phyloP scores from a whole-genome alignment of 2,113 vertebrate genomes.

The Heliornis fulica region DNA sequence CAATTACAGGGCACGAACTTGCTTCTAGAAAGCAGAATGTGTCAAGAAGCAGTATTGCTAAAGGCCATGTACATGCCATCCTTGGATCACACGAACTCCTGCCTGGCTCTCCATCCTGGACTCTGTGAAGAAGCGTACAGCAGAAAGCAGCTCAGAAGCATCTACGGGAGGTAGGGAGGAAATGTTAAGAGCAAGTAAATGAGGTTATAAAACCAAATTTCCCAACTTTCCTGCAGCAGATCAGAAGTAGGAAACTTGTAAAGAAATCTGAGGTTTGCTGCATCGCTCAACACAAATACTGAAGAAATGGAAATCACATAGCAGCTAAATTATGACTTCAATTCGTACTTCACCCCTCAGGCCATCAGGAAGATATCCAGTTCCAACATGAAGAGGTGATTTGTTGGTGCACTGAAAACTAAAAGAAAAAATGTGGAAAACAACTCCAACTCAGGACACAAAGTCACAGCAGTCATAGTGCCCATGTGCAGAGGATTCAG shows the following conservation, averaged over 20 bases:
- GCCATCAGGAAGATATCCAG: neutral
- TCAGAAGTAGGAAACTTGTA: neutral
- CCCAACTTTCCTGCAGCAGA: neutral
- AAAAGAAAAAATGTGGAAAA: neutral
- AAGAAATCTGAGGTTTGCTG: neutral
- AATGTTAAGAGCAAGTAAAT: neutral
- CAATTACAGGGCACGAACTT: neutral
- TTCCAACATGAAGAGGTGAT: neutral
- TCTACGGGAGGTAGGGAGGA: neutral
- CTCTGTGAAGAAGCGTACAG: neutral
- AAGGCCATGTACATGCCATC: neutral
- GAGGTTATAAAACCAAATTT: neutral
- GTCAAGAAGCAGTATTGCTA: neutral
- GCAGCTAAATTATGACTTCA: neutral
- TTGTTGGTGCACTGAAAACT: neutral
- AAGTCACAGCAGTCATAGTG: neutral
- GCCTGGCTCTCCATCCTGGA: neutral
- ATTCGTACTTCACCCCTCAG: neutral
- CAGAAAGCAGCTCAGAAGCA: neutral
- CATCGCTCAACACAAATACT: neutral
- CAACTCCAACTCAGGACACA: neutral
- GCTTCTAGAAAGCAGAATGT: constrained; percentile 17
- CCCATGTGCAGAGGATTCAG: neutral
- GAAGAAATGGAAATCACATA: neutral
- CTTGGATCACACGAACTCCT: neutral